Base-by-base conservation (phyloP, 2,113 vertebrate genomes). In the Xiphophorus couchianus region DNA sequence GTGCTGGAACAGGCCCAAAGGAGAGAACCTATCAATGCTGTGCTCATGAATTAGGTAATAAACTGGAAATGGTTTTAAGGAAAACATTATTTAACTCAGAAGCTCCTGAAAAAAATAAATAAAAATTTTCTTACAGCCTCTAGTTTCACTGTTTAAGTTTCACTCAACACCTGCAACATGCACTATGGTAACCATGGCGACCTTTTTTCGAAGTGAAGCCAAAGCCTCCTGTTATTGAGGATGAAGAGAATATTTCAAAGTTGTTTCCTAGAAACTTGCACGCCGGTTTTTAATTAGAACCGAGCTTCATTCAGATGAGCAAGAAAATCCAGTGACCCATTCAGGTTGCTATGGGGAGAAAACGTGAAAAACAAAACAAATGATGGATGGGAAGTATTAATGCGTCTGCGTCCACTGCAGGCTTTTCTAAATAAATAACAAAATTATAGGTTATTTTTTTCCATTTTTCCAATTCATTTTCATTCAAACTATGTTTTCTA, bases 181-280 rank as follows among this genome's bases (percentile, higher is more conserved):
- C 30, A 3, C 30, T 30, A 30, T 30, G 30, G 30, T 30, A 30
- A 66, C 35, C 31, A 66, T 12, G 0, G 35, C 73, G 42, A 64
- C 11, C 7, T 7, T 69, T 6, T 6, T 0, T 6, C 28, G 27
- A 37, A 39, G 19, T 2, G 4, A 69, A 67, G n/a, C 63, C 22
- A 76, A 64, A 71, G 22, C 28, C 27, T 63, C 9, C 0, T 1
- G 27, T 73, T 58, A 42, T 28, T 28, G 37, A 22, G 33, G 54
- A 58, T 64, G n/a, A 78, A 54, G 44, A 42, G n/a, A 39, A 60
- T 33, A 37, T 33, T 64, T 58, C n/a, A n/a, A 61, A 35, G 8
- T 44, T 11, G 13, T 73, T 42, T 67, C 42, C 14, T 66, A 25
- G 72, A 80, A 74, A 73, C 61, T 62, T 1, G 22, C 14, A 60